Evolutionary conservation across 92 coral and sea anemone genomes (phyloP), one percentile per base, ranked within the genome.

Genomic region (Desmophyllum pertusum): DNA sequence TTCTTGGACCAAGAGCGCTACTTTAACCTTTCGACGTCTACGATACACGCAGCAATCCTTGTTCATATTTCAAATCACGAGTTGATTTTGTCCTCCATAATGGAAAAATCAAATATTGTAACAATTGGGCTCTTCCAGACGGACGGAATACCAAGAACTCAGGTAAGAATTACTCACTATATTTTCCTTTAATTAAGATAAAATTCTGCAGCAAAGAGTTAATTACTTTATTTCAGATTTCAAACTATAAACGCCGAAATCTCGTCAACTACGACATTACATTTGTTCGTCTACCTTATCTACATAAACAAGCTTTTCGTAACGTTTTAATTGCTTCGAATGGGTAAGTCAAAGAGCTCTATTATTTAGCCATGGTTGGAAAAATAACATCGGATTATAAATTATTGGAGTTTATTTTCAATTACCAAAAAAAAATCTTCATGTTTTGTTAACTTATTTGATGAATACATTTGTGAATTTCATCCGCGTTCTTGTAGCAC

Each of bases 61-160:
- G 70, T 39, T 61, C 48, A 59, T 1, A 39, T 77, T 13, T 77
- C 81, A 19, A 39, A 39, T 15, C 81, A 59, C 38, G 81, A 77
- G n/a, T 6, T 59, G 37, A 6, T 40, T 40, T 40, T 77, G 53
- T 57, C 81, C 41, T 77, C 81, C 17, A n/a, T 77, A 40, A n/a
- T 77, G 81, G 51, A 39, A 61, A 40, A 25, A 5, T 77, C 43
- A 77, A 40, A 77, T 40, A 57, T 61, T 77, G 50, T 77, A 19
- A 13, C 71, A 21, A 63, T 77, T 25, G 81, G 81, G 1, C 38
- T 77, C 0, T 77, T 77, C 33, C 81, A 77, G n/a, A 61, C 29
- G 33, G n/a, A 41, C 14, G 81, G 46, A n/a, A 61, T 39, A 39
- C 52, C 38, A 14, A 39, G 14, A 6, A 77, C 70, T 23, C 81